These are phyloP conservation scores for Narcine bancroftii DNA, from an alignment of 2,113 vertebrate genomes.

Conservation along the genomic window DNA sequence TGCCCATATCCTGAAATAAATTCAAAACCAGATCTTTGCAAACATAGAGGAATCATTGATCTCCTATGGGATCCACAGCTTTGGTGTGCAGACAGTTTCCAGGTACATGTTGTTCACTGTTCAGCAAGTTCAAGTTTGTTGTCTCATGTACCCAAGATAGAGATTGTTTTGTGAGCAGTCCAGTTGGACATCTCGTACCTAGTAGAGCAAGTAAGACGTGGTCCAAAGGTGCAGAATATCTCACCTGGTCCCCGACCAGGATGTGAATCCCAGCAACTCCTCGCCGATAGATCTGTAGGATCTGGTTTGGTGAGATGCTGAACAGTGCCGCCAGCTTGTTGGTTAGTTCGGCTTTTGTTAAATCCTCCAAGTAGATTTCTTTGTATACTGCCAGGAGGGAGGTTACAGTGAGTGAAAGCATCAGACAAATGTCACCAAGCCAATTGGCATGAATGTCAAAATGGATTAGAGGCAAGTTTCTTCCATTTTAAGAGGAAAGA, in stretches of 20 bases:
- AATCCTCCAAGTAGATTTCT: slow-evolving; percentile 49
- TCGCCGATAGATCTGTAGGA: slow-evolving; percentile 43
- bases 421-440: background rate
- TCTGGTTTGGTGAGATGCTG: slow-evolving; percentile 46
- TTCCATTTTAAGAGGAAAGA: no score
- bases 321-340: slow-evolving; percentile 47
- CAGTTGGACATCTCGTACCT: no score
- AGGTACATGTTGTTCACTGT: no score
- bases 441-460: background rate
- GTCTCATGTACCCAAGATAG: no score
- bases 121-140: no score
- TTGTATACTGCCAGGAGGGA: slow-evolving; percentile 44
- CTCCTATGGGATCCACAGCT: background rate
- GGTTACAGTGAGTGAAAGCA: background rate
- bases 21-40: background rate
- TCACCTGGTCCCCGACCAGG: slow-evolving; percentile 49
- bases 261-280: slow-evolving; percentile 48
- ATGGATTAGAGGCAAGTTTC: background rate
- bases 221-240: no score
- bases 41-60: background rate
- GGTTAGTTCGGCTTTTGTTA: slow-evolving; percentile 44
- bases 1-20: no score
- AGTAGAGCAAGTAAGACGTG: no score
- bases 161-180: no score
- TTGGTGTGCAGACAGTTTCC: no score